Base-by-base conservation (phyloP, 1,140 invertebrate genomes). In the Euborellia annulipes region DNA sequence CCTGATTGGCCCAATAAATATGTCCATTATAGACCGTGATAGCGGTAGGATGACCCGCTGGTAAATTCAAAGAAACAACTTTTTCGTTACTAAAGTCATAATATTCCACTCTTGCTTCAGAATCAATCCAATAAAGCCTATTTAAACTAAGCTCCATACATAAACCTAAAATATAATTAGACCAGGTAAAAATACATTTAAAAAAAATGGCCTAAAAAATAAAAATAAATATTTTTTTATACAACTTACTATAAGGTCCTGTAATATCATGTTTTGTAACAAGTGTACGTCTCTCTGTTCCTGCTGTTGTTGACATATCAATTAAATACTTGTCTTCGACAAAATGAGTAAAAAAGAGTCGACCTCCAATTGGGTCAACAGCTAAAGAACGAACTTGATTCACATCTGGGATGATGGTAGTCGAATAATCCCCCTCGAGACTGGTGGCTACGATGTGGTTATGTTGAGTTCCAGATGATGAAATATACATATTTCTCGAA, bases 91-190 rank as follows among this genome's bases (percentile, higher is more conserved):
- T 54, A 2, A 85, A 63, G 50, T 78, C 69, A 49, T 74, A 72
- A 55, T 72, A 82, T 49, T 78, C 75, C 44, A 89, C 75, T n/a
- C 59, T 59, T n/a, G 64, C 62, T 6, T 69, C 66, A 16, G 64
- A 68, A 53, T 74, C 76, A 1, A 79, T 70, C 73, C 80, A 89
- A 62, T 85, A 89, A 23, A 88, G 56, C 8, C 73, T 66, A 22
- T 71, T 56, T 0, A 62, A 61, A 42, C 70, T 65, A 43, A 70
- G 60, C 60, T 86, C 82, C 52, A 79, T 65, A 2, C 61, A 63
- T 54, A 79, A 62, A 60, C 75, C 77, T 71, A 55, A 45, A 58
- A 52, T 57, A 58, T 2, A 55, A 54, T 36, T 52, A 37, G 23
- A 41, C 38, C 13, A 21, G 8, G 14, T 4, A 21, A 39, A 23